Evolutionary conservation across 2,797 vertebrate genomes (phyloP), one percentile per base, ranked within the genome.

Genomic region (Dendrocincla tyrannina): DNA sequence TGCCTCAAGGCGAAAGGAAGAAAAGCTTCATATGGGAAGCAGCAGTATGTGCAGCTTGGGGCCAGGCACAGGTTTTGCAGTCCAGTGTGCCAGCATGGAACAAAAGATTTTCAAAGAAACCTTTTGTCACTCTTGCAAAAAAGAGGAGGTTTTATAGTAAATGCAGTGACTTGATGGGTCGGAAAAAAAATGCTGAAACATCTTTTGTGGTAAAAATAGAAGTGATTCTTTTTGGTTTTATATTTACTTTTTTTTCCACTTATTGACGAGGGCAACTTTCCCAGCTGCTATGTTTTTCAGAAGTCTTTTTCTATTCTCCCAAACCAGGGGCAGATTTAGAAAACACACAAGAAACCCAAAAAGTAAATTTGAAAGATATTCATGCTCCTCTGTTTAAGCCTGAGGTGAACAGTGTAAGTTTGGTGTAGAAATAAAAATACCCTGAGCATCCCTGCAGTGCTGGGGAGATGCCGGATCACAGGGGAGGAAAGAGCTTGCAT

Each of bases 401-500:
- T 32, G 39, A 78, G 81, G 52, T 74, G 89, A 85, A 20, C 28
- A 49, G 24, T 1, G 1, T 59, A 44, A 66, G 33, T 53, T 53
- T 64, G 49, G 52, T 42, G 49, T 56, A 68, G 72, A 91, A 91
- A 88, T 68, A 75, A 56, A 80, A 91, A 42, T 12, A 62, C 44
- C 17, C 0, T 0, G 17, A n/a, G 19, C 0, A 0, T 17, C 37
- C 63, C 33, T 74, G 69, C 72, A 20, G n/a, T 3, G 33, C 17
- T 39, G 52, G 27, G 56, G 35, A 60, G 55, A 49, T 41, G 55
- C 42, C 5, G 41, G 33, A 41, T 63, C 33, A 5, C 33, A 53
- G 16, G 32, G 37, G 24, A 66, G 77, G 50, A 53, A 56, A 58
- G 30, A 56, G 15, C 39, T 46, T 7, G 7, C 0, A 1, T 74